phyloP scores from a whole-genome alignment of 2,797 vertebrate genomes.

The Dallia pectoralis region DNA sequence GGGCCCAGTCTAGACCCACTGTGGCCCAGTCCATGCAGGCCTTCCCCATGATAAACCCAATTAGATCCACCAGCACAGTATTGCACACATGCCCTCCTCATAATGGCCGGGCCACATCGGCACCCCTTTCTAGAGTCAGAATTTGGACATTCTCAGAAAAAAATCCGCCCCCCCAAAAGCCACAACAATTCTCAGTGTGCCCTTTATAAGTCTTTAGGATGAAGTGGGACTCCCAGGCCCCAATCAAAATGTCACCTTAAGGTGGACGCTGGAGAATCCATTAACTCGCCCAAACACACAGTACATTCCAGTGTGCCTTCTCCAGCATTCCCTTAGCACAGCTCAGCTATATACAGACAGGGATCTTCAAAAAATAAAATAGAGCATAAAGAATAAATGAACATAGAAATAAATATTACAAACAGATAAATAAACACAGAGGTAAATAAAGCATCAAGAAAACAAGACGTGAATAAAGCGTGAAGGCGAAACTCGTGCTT shows the following conservation, averaged over 20 bases:
- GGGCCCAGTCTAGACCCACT: not conserved
- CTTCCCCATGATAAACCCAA: not conserved
- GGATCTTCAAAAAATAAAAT: constrained; percentile 34
- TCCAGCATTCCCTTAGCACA: constrained; percentile 31
- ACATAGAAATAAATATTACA: constrained; percentile 51
- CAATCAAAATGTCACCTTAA: constrained; percentile 65
- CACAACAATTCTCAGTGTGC: constrained; percentile 45
- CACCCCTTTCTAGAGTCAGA: constrained; percentile 35
- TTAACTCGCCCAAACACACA: constrained; percentile 38
- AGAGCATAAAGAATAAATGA: constrained; percentile 49
- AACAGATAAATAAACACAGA: constrained; percentile 52
- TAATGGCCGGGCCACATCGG: constrained; percentile 33
- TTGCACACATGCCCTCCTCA: constrained; percentile 53
- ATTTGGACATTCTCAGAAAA: constrained; percentile 50
- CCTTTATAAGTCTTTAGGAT: constrained; percentile 52
- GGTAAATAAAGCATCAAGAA: constrained; percentile 62
- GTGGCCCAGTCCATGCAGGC: not conserved
- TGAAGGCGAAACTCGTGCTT: constrained; percentile 35
- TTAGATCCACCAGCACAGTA: constrained; percentile 32
- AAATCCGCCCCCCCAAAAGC: constrained; percentile 50
- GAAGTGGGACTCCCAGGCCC: constrained; percentile 56
- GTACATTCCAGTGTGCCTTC: not conserved
- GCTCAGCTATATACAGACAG: constrained; percentile 41
- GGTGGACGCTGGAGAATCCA: constrained; percentile 45
- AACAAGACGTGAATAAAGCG: constrained; percentile 51